Evolutionary conservation across 2,113 vertebrate genomes (phyloP).

Genomic region (Montifringilla adamsi): DNA sequence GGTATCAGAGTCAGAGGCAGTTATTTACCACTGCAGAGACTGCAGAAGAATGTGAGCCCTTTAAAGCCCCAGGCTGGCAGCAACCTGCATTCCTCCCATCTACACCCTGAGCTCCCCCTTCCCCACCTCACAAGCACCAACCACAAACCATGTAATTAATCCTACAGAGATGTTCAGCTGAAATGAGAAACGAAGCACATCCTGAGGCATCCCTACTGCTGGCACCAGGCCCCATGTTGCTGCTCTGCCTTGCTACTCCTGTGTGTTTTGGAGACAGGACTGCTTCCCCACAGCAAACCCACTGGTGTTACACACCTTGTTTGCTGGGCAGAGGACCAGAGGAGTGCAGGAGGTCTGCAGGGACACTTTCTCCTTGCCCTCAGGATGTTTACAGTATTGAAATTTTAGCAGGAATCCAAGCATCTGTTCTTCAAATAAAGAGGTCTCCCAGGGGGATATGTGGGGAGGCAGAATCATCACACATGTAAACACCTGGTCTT

Average conservation of each 20-base stretch:
- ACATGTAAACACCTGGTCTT: constrained; percentile 21
- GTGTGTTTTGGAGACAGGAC: not conserved
- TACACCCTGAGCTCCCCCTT: not conserved
- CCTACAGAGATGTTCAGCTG: not conserved
- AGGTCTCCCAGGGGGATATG: not conserved
- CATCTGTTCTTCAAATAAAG: constrained; percentile 35
- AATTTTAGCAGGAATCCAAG: constrained; percentile 47
- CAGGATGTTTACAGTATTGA: not conserved
- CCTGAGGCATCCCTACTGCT: not conserved
- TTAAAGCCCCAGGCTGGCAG: not conserved
- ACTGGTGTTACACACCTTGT: not conserved
- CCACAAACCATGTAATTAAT: not conserved
- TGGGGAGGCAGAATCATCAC: not conserved
- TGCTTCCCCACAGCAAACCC: not conserved
- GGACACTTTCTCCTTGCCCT: not conserved
- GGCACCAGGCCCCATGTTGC: not conserved
- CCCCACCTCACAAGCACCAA: not conserved
- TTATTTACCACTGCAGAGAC: not conserved
- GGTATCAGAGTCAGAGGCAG: not conserved
- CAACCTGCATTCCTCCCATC: not conserved
- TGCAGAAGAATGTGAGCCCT: not conserved
- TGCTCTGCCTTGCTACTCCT: not conserved
- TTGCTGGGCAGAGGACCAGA: not conserved
- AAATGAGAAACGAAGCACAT: not conserved
- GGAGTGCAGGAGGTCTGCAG: not conserved